Evolutionary conservation across 2,888 invertebrate genomes (phyloP), one percentile per base, ranked within the genome.

Genomic region (Heliconius cydno): DNA sequence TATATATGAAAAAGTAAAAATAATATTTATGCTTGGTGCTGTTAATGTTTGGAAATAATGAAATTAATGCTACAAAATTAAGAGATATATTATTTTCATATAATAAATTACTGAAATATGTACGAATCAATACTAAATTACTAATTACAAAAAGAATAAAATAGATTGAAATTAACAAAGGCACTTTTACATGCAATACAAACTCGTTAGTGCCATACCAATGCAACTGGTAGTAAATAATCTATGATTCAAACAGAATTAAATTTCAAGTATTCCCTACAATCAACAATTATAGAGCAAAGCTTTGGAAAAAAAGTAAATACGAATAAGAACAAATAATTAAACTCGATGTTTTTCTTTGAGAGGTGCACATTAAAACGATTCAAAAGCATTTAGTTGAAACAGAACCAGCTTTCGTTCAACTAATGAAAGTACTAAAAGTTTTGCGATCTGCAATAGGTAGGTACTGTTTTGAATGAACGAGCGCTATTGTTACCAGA

Each of bases 341-440:
- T 73, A 73, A 60, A 25, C 77, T 75, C 65, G 70, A 63, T 75
- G n/a, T 80, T 74, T 74, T 78, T 74, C 46, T 77, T 25, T 67
- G 46, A 73, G 72, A 73, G 73, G 76, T 57, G 28, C 30, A 57
- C 57, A 67, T 70, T 52, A 67, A 63, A 72, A 65, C 74, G 66
- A 79, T 79, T 71, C 65, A 74, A 81, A 81, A 79, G 77, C 66
- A 67, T 79, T 79, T 77, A 75, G 77, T 79, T 74, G 41, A 72
- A 74, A 80, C 77, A 70, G 76, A 79, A 74, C 77, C 66, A 6
- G 52, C 38, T 71, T 78, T 76, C 46, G 65, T 77, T 77, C 68
- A 77, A 79, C 79, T 77, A 79, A 79, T 77, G 73, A 81, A 77
- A 77, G 65, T 66, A 79, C 41, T 77, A 77, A 77, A 79, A 77